phyloP scores from a whole-genome alignment of 2,113 vertebrate genomes.

The Hemicordylus capensis region DNA sequence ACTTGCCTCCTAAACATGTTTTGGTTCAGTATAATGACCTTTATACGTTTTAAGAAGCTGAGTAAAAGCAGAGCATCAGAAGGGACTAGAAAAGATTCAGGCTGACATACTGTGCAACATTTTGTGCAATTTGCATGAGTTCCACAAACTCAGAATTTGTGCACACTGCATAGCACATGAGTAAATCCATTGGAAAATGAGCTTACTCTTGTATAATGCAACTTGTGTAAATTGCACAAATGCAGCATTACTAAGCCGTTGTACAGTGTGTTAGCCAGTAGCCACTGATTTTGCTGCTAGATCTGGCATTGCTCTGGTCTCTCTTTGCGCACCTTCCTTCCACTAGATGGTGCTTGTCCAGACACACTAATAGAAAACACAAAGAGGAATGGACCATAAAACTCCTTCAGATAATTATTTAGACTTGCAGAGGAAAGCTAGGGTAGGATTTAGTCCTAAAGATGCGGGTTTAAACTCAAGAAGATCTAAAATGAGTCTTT shows the following conservation, averaged over 20 bases:
- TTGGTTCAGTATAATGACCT: neutral
- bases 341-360: conserved; percentile 52
- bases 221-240: too few species aligned
- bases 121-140: too few species aligned
- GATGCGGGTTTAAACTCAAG: neutral
- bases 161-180: too few species aligned
- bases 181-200: too few species aligned
- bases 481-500: neutral
- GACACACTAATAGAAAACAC: neutral
- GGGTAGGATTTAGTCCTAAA: conserved; percentile 25
- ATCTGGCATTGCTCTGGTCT: neutral
- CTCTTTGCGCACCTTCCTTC: conserved; percentile 43
- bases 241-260: too few species aligned
- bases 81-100: too few species aligned
- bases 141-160: too few species aligned
- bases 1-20: neutral
- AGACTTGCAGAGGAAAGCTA: neutral
- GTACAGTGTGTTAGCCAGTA: too few species aligned
- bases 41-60: neutral
- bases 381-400: neutral
- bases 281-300: neutral
- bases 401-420: neutral
- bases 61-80: neutral
- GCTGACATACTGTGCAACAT: too few species aligned
- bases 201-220: too few species aligned